Conservation (phyloP, 1,140 invertebrate genomes). For the Drosophila nikananu region DNA sequence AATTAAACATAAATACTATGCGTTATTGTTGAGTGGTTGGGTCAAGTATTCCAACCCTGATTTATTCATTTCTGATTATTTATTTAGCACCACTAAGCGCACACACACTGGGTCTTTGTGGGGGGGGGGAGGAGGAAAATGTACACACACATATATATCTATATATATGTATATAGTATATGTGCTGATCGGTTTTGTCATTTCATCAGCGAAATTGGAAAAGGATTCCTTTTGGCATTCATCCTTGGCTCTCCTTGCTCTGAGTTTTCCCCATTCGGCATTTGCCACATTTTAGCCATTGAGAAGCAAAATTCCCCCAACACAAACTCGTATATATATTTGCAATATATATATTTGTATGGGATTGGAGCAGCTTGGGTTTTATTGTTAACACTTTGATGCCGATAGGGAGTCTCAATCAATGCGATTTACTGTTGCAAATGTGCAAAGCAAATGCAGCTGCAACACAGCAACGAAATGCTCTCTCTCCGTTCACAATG, state of each 20-base stretch:
- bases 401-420: slow-evolving; percentile 23
- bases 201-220: slow-evolving; percentile 24
- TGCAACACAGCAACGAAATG: slow-evolving; percentile 17
- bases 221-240: slow-evolving; percentile 23
- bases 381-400: slow-evolving; percentile 58
- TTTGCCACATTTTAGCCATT: slow-evolving; percentile 30
- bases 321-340: not conserved
- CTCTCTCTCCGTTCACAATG: slow-evolving; percentile 57
- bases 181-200: slow-evolving; percentile 23
- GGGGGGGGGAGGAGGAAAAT: no score
- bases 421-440: slow-evolving; percentile 49
- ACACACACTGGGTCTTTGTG: slow-evolving; percentile 24
- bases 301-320: slow-evolving; percentile 2
- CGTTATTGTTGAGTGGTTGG: slow-evolving; percentile 14
- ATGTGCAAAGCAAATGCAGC: slow-evolving; percentile 31
- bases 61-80: slow-evolving; percentile 62
- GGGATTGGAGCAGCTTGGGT: slow-evolving; percentile 29
- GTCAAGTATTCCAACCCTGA: slow-evolving; percentile 5
- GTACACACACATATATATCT: not conserved
- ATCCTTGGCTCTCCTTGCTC: not conserved
- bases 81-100: slow-evolving; percentile 38
- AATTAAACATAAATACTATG: slow-evolving; percentile 1
- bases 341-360: not conserved
- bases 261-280: slow-evolving; percentile 4
- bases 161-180: no score